phyloP scores from a whole-genome alignment of 1,140 invertebrate genomes.

The Bombus ignitus region DNA sequence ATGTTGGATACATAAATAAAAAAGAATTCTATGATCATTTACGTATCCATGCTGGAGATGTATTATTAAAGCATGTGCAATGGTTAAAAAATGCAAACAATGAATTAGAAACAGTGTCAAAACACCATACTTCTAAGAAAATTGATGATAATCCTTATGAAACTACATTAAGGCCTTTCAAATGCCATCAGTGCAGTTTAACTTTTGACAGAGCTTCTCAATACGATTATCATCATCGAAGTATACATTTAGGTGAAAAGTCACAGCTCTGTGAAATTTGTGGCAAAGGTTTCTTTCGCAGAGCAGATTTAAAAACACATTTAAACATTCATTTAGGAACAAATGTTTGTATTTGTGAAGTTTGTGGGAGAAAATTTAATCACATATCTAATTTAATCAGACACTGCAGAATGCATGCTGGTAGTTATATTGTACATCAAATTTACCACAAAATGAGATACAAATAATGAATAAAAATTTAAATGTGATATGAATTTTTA shows the following conservation, averaged over 20 bases:
- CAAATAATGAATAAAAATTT: neutral
- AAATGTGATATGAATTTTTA: slow-evolving; percentile 49
- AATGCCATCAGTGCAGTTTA: slow-evolving; percentile 73
- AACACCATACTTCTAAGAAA: slow-evolving; percentile 31
- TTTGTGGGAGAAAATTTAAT: slow-evolving; percentile 81
- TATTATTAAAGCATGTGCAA: slow-evolving; percentile 64
- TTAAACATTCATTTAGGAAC: slow-evolving; percentile 81
- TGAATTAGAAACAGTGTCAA: slow-evolving; percentile 9
- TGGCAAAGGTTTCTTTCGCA: slow-evolving; percentile 77
- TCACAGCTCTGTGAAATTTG: slow-evolving; percentile 78
- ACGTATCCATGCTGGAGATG: slow-evolving; percentile 70
- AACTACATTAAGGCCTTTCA: slow-evolving; percentile 69
- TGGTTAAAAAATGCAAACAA: slow-evolving; percentile 52
- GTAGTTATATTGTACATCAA: slow-evolving; percentile 53
- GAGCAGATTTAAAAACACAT: slow-evolving; percentile 80
- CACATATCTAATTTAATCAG: slow-evolving; percentile 82
- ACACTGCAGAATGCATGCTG: slow-evolving; percentile 80
- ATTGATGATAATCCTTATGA: slow-evolving; percentile 50
- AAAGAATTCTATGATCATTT: slow-evolving; percentile 74
- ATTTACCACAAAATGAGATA: slow-evolving; percentile 1
- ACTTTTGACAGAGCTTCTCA: slow-evolving; percentile 77
- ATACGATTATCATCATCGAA: slow-evolving; percentile 75
- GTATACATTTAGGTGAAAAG: slow-evolving; percentile 76
- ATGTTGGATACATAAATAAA: slow-evolving; percentile 64
- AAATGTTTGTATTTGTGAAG: slow-evolving; percentile 80